Conservation (phyloP, 2,888 invertebrate genomes). For the Uropetala carovei region DNA sequence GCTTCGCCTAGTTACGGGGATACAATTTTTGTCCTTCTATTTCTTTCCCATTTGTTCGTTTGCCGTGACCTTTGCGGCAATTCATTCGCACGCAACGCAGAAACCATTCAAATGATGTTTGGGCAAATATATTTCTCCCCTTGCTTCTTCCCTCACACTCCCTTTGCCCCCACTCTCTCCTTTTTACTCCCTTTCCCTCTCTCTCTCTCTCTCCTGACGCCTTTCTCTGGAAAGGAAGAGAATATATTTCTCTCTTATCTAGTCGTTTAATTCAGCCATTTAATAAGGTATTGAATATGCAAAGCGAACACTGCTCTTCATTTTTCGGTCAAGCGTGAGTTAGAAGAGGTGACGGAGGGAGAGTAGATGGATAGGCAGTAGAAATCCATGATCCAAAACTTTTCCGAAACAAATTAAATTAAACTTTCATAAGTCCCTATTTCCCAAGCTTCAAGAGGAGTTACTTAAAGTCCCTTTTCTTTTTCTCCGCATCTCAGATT, state of each 20-base stretch:
- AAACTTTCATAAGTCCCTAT: constrained; percentile 43
- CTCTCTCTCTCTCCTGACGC: too few species aligned
- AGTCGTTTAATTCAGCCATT: neutral
- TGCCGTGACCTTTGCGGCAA: too few species aligned
- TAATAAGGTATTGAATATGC: constrained; percentile 25
- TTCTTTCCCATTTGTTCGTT: too few species aligned
- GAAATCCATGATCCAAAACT: neutral
- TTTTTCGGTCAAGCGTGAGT: neutral
- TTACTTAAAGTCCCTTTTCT: too few species aligned
- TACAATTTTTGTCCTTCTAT: too few species aligned
- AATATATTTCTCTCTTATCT: neutral
- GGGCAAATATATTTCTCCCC: neutral
- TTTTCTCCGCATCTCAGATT: too few species aligned
- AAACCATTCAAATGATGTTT: too few species aligned
- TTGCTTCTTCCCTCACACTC: neutral
- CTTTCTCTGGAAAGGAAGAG: too few species aligned
- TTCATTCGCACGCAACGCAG: too few species aligned
- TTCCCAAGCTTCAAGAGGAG: neutral
- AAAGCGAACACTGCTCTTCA: neutral
- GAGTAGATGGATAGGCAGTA: neutral
- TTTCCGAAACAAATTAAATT: constrained; percentile 43
- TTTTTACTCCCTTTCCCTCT: too few species aligned
- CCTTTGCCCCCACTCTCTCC: neutral
- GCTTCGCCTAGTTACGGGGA: too few species aligned
- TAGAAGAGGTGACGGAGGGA: neutral